Percentiles rank a stretch among this genome's conserved stretches.
These are phyloP conservation scores for Arenaria interpres DNA, from an alignment of 2,113 vertebrate species.

Conservation along the genomic window DNA sequence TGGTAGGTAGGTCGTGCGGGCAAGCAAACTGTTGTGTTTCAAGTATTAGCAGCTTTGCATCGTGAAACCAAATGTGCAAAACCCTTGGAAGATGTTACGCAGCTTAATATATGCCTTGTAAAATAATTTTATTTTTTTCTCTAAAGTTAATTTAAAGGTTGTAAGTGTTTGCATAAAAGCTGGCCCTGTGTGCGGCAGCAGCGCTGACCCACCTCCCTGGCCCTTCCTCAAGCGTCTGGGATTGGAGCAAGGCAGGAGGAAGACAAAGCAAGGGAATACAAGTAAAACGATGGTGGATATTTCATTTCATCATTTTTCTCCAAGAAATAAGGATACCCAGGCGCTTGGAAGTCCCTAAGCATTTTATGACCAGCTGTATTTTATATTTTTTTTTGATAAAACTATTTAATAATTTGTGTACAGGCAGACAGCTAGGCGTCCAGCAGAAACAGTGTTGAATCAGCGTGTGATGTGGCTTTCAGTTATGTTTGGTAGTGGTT, in stretches of 20 bases:
- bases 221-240: background rate
- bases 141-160: background rate
- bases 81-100: background rate
- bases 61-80: constrained; percentile 10
- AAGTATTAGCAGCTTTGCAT: background rate
- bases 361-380: background rate
- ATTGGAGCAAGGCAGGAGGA: background rate
- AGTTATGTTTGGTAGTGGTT: background rate
- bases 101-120: constrained; percentile 1
- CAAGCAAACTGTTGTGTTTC: background rate
- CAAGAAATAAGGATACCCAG: background rate
- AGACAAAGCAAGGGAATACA: background rate
- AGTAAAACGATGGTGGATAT: background rate
- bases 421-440: background rate
- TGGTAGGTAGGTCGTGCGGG: background rate
- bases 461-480: background rate
- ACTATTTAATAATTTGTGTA: background rate
- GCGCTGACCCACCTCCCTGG: background rate
- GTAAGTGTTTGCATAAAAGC: background rate
- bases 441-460: background rate
- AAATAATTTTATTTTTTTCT: background rate
- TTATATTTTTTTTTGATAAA: background rate
- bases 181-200: rapidly evolving
- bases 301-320: background rate
- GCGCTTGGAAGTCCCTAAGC: background rate